Base-by-base conservation (phyloP, 2,113 vertebrate genomes). In the Falcunculus frontatus region DNA sequence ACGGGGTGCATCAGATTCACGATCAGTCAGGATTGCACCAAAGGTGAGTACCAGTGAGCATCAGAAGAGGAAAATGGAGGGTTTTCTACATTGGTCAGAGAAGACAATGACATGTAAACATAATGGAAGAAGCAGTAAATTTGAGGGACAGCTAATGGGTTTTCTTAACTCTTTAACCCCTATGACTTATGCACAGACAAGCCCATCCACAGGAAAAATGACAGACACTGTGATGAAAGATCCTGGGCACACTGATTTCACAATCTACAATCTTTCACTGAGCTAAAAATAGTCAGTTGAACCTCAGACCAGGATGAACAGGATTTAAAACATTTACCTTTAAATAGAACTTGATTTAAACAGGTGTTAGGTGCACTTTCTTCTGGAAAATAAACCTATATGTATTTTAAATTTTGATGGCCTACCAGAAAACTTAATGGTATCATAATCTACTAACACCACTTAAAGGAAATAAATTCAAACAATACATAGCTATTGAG, bases 341-440 rank as follows among this genome's bases (percentile, higher is more conserved):
- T 52, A 75, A 53, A 47, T 2, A 85, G 16, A 70, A 62, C 6
- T 72, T 76, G 6, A 77, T 52, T 33, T 26, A 72, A 95, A 67
- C 19, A 81, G 20, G 14, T 37, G 4, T n/a, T 46, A 42, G 4
- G 4, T 5, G 0, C 0, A 4, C 6, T 41, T 86, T 49, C 22
- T 65, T 56, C 47, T 72, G 11, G 30, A 89, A 94, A 80, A 41
- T 11, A 64, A 60, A 60, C 16, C 16, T 68, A 7, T 18, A 56
- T 44, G 27, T 57, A 47, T 60, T 44, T 67, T 6, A 70, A 69
- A 76, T 87, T 35, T 84, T 32, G 9, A 52, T 15, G 37, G 35
- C 17, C 16, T 16, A 62, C 25, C 15, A 70, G 67, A 75, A 86
- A 90, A 79, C 8, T n/a, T 11, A 69, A 76, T 8, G 5, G 16